Percentiles rank a stretch among this genome's conserved stretches.
These are phyloP conservation scores for Hydraecia micacea DNA, from an alignment of 2,888 invertebrate genomes.

Conservation along the genomic window DNA sequence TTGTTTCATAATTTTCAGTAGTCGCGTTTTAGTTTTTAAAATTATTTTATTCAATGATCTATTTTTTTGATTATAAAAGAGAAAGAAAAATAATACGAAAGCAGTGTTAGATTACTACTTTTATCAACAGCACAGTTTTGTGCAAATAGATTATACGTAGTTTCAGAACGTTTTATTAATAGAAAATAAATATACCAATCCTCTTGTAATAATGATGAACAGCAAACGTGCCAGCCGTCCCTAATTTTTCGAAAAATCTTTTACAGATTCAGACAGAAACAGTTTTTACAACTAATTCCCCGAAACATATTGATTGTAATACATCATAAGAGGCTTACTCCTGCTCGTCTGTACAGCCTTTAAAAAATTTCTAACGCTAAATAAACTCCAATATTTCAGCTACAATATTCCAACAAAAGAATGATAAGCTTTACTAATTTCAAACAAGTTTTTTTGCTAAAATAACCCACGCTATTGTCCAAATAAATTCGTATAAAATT, in stretches of 20 bases:
- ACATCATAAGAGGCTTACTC: not conserved
- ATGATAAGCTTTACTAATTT: too few species aligned
- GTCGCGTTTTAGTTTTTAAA: too few species aligned
- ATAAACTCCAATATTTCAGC: slow-evolving; percentile 8
- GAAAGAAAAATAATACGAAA: too few species aligned
- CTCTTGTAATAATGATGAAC: not conserved
- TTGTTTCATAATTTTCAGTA: too few species aligned
- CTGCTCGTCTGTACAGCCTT: too few species aligned
- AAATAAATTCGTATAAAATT: slow-evolving; percentile 29
- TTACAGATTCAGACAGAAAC: not conserved
- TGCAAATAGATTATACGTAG: not conserved
- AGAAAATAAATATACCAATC: not conserved
- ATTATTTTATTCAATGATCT: too few species aligned
- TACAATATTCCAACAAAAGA: not conserved
- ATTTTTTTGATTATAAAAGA: too few species aligned
- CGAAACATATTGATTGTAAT: slow-evolving; percentile 2
- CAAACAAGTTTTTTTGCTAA: not conserved
- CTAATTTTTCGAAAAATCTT: not conserved
- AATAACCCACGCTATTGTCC: not conserved
- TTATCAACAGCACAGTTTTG: too few species aligned
- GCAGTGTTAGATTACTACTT: too few species aligned
- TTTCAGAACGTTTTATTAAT: not conserved
- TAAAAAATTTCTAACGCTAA: not conserved
- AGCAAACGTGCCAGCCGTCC: not conserved
- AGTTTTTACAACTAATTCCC: too few species aligned